Evolutionary conservation across 2,888 invertebrate species (phyloP).

Genomic region (Acanthosepion esculentum): DNA sequence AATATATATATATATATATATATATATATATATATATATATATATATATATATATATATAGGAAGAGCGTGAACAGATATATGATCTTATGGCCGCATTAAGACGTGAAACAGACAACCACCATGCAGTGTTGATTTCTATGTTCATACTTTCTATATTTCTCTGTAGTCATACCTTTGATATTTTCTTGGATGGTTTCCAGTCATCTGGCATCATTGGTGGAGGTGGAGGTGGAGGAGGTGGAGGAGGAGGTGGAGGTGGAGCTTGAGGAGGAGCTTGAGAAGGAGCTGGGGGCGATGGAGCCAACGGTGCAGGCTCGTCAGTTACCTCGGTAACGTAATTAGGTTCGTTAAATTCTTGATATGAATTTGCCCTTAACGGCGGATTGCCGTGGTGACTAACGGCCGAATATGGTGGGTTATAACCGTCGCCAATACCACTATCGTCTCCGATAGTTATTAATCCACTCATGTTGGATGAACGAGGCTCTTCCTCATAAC

Average conservation of each 20-base stretch:
- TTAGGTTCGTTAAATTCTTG: not conserved
- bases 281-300: slow-evolving; percentile 44
- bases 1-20: no score
- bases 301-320: slow-evolving; percentile 24
- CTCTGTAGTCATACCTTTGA: not conserved
- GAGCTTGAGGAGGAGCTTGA: slow-evolving; percentile 49
- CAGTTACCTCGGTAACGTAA: not conserved
- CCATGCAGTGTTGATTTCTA: no score
- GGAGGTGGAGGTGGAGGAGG: slow-evolving; percentile 55
- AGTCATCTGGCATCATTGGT: slow-evolving; percentile 34
- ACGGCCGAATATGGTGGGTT: not conserved
- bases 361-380: not conserved
- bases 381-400: no score
- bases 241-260: slow-evolving; percentile 51
- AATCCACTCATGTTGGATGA: not conserved
- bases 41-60: no score
- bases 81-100: no score
- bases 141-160: no score
- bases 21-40: no score
- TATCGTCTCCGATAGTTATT: not conserved
- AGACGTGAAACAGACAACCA: no score
- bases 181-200: not conserved
- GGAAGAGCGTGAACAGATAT: no score
- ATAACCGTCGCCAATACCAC: not conserved
- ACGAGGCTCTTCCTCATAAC: not conserved